Evolutionary conservation across 2,113 vertebrate genomes (phyloP).

Genomic region (Rhinolophus ferrumequinum): DNA sequence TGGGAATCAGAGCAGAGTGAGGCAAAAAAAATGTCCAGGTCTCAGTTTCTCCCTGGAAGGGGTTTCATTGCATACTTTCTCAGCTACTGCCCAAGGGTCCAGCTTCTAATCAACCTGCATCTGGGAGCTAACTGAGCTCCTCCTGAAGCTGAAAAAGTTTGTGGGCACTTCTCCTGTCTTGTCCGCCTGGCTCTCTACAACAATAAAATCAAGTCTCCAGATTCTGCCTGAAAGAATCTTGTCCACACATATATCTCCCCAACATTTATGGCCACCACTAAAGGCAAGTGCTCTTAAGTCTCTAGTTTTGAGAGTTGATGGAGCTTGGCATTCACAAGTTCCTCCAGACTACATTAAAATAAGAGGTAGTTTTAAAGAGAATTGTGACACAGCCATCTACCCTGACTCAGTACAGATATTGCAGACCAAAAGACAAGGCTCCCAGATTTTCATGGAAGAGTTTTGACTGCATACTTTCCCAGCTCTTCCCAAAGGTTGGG

Average conservation of each 20-base stretch:
- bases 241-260: not conserved
- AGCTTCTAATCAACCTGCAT: not conserved
- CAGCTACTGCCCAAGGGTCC: not conserved
- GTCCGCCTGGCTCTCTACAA: not conserved
- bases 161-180: not conserved
- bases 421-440: not conserved
- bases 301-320: not conserved
- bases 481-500: not conserved
- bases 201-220: not conserved
- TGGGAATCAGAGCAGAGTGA: not conserved
- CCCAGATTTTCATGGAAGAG: not conserved
- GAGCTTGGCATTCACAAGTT: not conserved
- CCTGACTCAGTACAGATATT: not conserved
- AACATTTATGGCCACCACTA: not conserved
- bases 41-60: not conserved
- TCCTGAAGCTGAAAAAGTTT: not conserved
- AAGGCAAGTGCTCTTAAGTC: not conserved
- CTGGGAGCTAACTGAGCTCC: not conserved
- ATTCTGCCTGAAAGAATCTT: not conserved
- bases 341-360: not conserved
- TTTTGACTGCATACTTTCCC: not conserved
- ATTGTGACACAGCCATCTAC: not conserved
- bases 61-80: not conserved
- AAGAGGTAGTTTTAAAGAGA: not conserved
- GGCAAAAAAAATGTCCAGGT: not conserved